These are phyloP conservation scores for Didymodactylos carnosus DNA, from an alignment of 2,888 invertebrate species.

Conservation along the genomic window DNA sequence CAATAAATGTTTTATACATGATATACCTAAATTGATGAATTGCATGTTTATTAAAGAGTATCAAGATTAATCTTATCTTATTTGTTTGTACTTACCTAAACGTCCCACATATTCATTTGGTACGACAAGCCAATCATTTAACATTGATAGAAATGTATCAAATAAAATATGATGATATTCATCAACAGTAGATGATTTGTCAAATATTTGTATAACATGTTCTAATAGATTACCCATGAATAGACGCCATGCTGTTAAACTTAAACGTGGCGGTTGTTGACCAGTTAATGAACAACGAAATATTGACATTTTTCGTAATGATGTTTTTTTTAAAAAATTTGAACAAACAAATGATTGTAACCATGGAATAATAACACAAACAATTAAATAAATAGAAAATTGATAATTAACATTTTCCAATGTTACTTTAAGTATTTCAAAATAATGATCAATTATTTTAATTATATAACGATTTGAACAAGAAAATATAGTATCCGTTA, in stretches of 20 bases:
- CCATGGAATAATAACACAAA: neutral
- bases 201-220: neutral
- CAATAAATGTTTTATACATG: neutral
- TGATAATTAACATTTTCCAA: neutral
- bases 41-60: no score
- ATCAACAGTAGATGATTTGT: neutral
- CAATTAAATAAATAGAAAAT: neutral
- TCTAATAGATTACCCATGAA: neutral
- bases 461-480: conserved; percentile 51
- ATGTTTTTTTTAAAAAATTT: neutral
- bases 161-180: neutral
- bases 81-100: neutral
- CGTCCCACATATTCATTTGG: neutral
- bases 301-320: neutral
- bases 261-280: neutral
- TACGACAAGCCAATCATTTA: neutral
- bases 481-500: conserved; percentile 42
- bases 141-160: neutral
- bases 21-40: neutral
- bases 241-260: neutral
- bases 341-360: neutral
- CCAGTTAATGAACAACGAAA: neutral
- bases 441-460: neutral
- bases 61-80: no score
- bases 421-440: neutral